These are phyloP conservation scores for Clanis bilineata DNA, from an alignment of 2,888 invertebrate genomes.

Conservation along the genomic window DNA sequence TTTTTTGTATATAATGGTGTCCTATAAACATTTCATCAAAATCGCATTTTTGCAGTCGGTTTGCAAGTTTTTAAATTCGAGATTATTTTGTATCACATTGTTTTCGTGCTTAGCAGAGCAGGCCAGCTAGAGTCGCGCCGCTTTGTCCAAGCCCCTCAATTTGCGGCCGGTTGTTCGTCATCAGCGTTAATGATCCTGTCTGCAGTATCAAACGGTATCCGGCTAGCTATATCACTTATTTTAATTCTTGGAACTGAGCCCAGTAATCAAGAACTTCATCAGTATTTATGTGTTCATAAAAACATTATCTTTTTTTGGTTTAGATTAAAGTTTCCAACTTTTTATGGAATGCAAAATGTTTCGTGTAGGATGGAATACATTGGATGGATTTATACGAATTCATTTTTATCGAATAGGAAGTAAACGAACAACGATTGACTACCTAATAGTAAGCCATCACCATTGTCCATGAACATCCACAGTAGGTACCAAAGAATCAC, in stretches of 20 bases:
- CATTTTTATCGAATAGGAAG: no score
- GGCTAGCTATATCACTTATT: conserved; percentile 17
- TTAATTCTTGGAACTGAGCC: conserved; percentile 5
- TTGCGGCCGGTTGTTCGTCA: conserved; percentile 31
- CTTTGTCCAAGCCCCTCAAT: conserved; percentile 17
- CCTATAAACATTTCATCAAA: no score
- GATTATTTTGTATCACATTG: not conserved
- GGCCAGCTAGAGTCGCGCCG: conserved; percentile 1
- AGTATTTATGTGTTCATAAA: not conserved
- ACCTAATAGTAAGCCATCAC: no score
- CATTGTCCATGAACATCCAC: no score
- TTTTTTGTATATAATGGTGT: no score
- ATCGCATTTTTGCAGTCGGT: no score
- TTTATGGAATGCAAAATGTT: not conserved
- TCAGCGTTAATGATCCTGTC: conserved; percentile 38
- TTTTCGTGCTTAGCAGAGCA: conserved; percentile 1
- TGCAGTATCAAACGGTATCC: conserved; percentile 34
- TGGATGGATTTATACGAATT: no score
- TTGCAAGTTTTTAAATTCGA: no score
- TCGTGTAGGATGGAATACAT: not conserved
- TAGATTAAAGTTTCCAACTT: not conserved
- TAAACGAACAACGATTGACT: no score
- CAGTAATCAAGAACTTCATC: conserved; percentile 9
- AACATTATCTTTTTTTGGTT: not conserved
- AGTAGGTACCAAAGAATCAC: no score